Percentiles rank a stretch among this genome's conserved stretches.
Evolutionary conservation across 2,888 invertebrate species (phyloP).

Genomic region (Phalangium opilio): DNA sequence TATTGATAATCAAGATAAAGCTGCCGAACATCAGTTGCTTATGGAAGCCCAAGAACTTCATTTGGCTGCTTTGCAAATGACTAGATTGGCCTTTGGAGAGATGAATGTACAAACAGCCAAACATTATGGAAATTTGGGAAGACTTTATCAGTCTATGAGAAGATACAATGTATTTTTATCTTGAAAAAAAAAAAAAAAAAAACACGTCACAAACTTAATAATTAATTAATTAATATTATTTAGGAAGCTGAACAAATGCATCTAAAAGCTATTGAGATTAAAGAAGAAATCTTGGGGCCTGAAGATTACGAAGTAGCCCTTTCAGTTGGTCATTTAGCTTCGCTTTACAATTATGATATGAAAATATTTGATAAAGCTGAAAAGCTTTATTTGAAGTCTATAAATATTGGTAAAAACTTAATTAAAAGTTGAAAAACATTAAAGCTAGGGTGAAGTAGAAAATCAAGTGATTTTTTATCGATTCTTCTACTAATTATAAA

Average conservation of each 20-base stretch:
- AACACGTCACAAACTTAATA: no score
- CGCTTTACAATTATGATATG: constrained; percentile 91
- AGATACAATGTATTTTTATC: constrained; percentile 62
- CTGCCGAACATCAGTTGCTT: constrained; percentile 43
- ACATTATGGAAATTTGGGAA: constrained; percentile 85
- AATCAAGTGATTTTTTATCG: no score
- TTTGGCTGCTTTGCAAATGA: constrained; percentile 59
- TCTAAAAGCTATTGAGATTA: constrained; percentile 76
- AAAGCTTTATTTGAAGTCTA: constrained; percentile 67
- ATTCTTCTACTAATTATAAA: no score
- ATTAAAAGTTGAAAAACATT: not conserved
- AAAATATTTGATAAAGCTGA: constrained; percentile 69
- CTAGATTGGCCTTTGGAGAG: constrained; percentile 72
- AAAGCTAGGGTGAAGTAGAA: no score
- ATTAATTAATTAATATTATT: constrained; percentile 1
- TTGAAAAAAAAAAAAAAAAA: no score
- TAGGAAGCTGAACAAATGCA: constrained; percentile 78
- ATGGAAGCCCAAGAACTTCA: constrained; percentile 69
- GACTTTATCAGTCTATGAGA: constrained; percentile 86
- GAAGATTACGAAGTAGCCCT: constrained; percentile 83
- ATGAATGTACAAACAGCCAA: constrained; percentile 89
- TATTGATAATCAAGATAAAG: constrained; percentile 47
- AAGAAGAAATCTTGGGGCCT: constrained; percentile 65
- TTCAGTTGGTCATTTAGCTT: constrained; percentile 82
- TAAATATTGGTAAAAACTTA: constrained; percentile 56